Conservation (phyloP, 2,113 vertebrate genomes). For the Tringa solitaria region DNA sequence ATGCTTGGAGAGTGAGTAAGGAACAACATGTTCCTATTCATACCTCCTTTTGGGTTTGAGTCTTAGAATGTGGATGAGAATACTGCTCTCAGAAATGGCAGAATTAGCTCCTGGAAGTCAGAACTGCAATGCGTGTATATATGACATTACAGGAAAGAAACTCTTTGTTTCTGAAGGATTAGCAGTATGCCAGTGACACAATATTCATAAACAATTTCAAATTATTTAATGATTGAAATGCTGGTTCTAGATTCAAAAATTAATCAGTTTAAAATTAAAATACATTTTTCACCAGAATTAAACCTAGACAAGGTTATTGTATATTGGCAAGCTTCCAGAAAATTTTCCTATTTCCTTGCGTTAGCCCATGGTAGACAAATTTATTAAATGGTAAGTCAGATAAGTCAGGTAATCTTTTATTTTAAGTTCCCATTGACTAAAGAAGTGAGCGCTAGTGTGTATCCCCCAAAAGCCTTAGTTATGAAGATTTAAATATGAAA, state of each 20-base stretch:
- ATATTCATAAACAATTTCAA: background rate
- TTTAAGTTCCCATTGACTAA: background rate
- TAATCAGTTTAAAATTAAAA: conserved; percentile 31
- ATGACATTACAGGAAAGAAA: background rate
- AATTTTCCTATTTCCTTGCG: conserved; percentile 15
- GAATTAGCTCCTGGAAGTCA: background rate
- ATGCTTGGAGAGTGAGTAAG: background rate
- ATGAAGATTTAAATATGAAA: conserved; percentile 44
- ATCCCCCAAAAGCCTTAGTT: background rate
- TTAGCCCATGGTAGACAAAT: conserved; percentile 13
- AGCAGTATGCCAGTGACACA: background rate
- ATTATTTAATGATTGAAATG: background rate
- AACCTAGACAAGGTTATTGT: background rate
- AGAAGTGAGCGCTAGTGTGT: background rate
- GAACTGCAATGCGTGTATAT: background rate
- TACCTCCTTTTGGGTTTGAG: background rate
- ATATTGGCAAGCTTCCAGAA: background rate
- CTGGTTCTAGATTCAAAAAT: background rate
- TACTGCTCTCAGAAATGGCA: background rate
- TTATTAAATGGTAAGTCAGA: conserved; percentile 57
- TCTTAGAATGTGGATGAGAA: background rate
- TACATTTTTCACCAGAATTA: conserved; percentile 30
- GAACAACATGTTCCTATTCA: background rate
- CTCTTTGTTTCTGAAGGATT: background rate
- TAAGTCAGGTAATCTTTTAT: too few species aligned